These are phyloP conservation scores for Shargacucullia verbasci DNA, from an alignment of 2,888 invertebrate genomes.

Conservation along the genomic window DNA sequence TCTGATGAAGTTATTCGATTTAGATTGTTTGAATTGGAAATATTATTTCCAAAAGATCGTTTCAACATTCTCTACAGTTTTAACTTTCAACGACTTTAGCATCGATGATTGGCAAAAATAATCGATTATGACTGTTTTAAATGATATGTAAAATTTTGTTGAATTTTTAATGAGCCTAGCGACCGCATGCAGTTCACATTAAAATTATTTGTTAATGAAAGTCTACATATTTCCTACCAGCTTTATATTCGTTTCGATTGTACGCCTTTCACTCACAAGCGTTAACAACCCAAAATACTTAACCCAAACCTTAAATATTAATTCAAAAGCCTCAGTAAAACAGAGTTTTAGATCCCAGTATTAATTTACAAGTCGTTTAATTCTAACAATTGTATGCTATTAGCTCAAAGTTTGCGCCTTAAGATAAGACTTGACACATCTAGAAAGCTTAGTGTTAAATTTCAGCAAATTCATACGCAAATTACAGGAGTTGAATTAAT, in stretches of 20 bases:
- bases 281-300: slow-evolving; percentile 9
- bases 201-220: too few species aligned
- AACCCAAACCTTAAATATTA: slow-evolving; percentile 26
- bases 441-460: slow-evolving; percentile 2
- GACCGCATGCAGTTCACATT: too few species aligned
- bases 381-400: slow-evolving; percentile 23
- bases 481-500: slow-evolving; percentile 18
- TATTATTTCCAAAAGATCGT: too few species aligned
- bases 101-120: too few species aligned
- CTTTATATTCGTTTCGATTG: neutral
- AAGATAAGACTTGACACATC: slow-evolving; percentile 25
- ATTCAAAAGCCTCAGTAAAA: slow-evolving; percentile 26
- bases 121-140: too few species aligned
- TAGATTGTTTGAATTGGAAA: too few species aligned
- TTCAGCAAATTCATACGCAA: slow-evolving; percentile 27
- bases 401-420: slow-evolving; percentile 1
- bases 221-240: too few species aligned
- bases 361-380: slow-evolving; percentile 27
- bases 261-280: slow-evolving; percentile 7
- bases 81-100: too few species aligned
- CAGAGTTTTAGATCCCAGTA: slow-evolving; percentile 5
- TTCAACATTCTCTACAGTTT: too few species aligned
- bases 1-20: too few species aligned
- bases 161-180: too few species aligned
- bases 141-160: too few species aligned